Evolutionary conservation across 1,140 invertebrate genomes (phyloP).

Genomic region (Eciton burchellii): DNA sequence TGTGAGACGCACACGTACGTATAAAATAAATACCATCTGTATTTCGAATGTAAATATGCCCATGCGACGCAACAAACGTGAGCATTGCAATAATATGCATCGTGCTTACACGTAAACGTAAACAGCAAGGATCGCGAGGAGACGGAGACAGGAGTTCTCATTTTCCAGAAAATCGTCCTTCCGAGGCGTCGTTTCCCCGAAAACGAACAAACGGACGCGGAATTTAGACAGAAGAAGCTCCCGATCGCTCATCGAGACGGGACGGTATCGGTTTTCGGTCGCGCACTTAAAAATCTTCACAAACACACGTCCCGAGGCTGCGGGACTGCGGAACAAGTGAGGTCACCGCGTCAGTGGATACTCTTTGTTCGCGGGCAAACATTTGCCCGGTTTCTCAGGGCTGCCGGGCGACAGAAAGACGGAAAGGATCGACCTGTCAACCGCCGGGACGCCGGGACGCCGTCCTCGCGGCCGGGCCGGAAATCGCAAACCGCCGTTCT

Average conservation of each 20-base stretch:
- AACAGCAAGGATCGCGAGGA: neutral
- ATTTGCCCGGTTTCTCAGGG: constrained; percentile 75
- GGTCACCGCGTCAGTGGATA: constrained; percentile 74
- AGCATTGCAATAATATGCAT: neutral
- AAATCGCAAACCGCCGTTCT: constrained; percentile 47
- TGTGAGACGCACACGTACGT: neutral
- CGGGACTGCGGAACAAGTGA: constrained; percentile 64
- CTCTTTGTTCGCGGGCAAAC: constrained; percentile 81
- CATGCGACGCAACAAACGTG: neutral
- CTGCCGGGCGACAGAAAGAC: constrained; percentile 60
- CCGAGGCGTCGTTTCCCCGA: neutral
- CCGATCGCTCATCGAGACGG: neutral
- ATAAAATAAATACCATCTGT: too few relatives aligned
- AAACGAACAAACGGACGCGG: constrained; percentile 3
- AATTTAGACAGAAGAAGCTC: neutral
- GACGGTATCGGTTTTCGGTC: constrained; percentile 65
- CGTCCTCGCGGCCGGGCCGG: constrained; percentile 22
- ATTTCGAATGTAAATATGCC: constrained; percentile 45
- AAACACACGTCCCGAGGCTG: constrained; percentile 78
- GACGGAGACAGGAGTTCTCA: neutral
- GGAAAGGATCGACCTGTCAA: constrained; percentile 54
- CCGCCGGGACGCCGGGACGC: too few relatives aligned
- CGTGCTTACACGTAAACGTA: neutral
- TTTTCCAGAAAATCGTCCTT: constrained; percentile 11
- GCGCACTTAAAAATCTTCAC: constrained; percentile 74